Percentiles rank a stretch among this genome's conserved stretches.
Conservation (phyloP, 2,888 invertebrate species). For the Sesia apiformis region DNA sequence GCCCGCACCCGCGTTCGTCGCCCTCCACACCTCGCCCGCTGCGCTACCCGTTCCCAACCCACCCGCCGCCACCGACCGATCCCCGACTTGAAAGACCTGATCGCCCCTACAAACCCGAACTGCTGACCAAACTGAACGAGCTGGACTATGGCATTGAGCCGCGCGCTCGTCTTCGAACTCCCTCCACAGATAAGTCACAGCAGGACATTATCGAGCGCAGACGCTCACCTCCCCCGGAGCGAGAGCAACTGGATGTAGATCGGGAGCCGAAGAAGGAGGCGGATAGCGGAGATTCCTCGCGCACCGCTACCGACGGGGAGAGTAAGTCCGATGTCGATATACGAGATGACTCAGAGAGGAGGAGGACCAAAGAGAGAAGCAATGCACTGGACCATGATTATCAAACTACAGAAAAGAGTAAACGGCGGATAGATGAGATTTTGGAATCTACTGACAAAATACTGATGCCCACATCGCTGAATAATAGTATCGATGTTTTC, state of each 20-base stretch:
- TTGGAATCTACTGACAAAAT: neutral
- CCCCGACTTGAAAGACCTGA: slow-evolving; percentile 31
- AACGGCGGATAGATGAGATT: neutral
- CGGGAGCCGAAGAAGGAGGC: slow-evolving; percentile 37
- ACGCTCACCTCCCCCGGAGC: slow-evolving; percentile 23
- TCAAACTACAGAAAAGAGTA: slow-evolving; percentile 19
- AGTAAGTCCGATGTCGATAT: slow-evolving; percentile 13
- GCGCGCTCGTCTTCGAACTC: slow-evolving; percentile 73
- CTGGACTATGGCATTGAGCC: slow-evolving; percentile 31
- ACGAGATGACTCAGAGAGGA: slow-evolving; percentile 17
- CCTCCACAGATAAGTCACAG: slow-evolving; percentile 33
- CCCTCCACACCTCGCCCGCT: slow-evolving; percentile 33
- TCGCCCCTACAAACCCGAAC: slow-evolving; percentile 23
- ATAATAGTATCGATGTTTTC: neutral
- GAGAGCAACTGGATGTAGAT: slow-evolving; percentile 24
- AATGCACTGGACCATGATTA: slow-evolving; percentile 24
- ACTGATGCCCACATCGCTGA: too few relatives aligned
- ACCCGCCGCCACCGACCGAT: slow-evolving; percentile 69
- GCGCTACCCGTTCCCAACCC: slow-evolving; percentile 87
- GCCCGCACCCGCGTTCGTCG: slow-evolving; percentile 47
- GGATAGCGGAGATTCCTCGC: slow-evolving; percentile 29
- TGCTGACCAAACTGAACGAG: slow-evolving; percentile 28
- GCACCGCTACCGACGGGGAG: slow-evolving; percentile 15
- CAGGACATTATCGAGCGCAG: slow-evolving; percentile 23
- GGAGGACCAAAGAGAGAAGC: slow-evolving; percentile 19